Evolutionary conservation across 1,140 invertebrate genomes (phyloP).

Genomic region (Zaprionus vittiger): DNA sequence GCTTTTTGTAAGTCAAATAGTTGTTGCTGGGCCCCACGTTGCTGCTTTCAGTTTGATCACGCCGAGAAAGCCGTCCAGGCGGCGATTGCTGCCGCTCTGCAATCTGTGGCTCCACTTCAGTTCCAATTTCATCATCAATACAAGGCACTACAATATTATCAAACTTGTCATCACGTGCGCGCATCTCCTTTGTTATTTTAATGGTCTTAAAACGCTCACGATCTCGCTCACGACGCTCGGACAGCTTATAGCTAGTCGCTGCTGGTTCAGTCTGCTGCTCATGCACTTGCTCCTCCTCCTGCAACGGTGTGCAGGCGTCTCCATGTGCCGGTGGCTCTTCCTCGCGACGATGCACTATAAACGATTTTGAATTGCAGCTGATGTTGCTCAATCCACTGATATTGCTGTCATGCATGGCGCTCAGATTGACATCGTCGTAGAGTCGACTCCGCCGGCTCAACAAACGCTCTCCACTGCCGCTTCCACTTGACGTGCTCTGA

Average conservation of each 20-base stretch:
- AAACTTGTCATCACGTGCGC: conserved; percentile 55
- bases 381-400: conserved; percentile 24
- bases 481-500: conserved; percentile 39
- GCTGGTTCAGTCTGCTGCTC: conserved; percentile 26
- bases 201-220: conserved; percentile 84
- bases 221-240: conserved; percentile 72
- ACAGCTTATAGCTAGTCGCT: conserved; percentile 58
- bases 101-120: conserved; percentile 15
- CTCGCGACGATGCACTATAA: conserved; percentile 68
- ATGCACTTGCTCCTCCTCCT: conserved; percentile 20
- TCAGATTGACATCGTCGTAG: conserved; percentile 79
- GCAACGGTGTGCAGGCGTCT: conserved; percentile 18
- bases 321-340: conserved; percentile 12
- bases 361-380: conserved; percentile 70
- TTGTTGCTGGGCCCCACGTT: conserved; percentile 50
- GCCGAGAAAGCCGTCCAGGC: conserved; percentile 55
- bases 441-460: conserved; percentile 78
- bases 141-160: conserved; percentile 40
- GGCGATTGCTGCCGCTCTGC: conserved; percentile 33
- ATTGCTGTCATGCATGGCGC: conserved; percentile 63
- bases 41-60: conserved; percentile 50
- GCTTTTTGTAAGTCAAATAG: conserved; percentile 78
- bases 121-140: conserved; percentile 30
- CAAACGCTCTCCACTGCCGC: conserved; percentile 62
- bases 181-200: conserved; percentile 73